These are phyloP conservation scores for Apamea anceps DNA, from an alignment of 2,888 invertebrate genomes.

Conservation along the genomic window DNA sequence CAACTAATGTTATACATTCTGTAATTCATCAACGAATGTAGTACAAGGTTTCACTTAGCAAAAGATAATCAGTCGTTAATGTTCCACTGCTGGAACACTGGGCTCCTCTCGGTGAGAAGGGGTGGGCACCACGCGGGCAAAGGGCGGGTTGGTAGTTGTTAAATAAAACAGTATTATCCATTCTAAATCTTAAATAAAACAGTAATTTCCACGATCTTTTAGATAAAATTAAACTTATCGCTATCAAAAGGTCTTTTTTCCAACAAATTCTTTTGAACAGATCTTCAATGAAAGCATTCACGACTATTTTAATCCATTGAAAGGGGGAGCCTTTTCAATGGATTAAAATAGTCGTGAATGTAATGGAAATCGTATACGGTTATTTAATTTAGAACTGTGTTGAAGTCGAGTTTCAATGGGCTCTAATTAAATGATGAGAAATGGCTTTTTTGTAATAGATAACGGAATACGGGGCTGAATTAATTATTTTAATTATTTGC, in stretches of 20 bases:
- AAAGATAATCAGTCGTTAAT: no score
- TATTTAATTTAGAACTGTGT: not conserved
- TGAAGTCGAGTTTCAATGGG: not conserved
- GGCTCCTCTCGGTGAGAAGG: no score
- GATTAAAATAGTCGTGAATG: slow-evolving; percentile 10
- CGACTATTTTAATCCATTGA: no score
- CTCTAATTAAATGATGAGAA: not conserved
- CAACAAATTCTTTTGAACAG: slow-evolving; percentile 17
- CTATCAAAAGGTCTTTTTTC: slow-evolving; percentile 8
- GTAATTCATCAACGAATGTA: no score
- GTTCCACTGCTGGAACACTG: no score
- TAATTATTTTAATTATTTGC: not conserved
- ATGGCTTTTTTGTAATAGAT: not conserved
- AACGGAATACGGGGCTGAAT: not conserved
- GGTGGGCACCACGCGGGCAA: no score
- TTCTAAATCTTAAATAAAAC: not conserved
- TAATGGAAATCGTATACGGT: slow-evolving; percentile 1
- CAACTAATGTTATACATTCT: no score
- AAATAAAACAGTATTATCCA: no score
- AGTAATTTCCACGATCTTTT: not conserved
- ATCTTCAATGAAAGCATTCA: not conserved
- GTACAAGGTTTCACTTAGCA: no score
- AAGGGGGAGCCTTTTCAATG: no score
- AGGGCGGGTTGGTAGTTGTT: no score
- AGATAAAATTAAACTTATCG: not conserved